These are phyloP conservation scores for Leuctra nigra DNA, from an alignment of 2,888 invertebrate species.

Conservation along the genomic window DNA sequence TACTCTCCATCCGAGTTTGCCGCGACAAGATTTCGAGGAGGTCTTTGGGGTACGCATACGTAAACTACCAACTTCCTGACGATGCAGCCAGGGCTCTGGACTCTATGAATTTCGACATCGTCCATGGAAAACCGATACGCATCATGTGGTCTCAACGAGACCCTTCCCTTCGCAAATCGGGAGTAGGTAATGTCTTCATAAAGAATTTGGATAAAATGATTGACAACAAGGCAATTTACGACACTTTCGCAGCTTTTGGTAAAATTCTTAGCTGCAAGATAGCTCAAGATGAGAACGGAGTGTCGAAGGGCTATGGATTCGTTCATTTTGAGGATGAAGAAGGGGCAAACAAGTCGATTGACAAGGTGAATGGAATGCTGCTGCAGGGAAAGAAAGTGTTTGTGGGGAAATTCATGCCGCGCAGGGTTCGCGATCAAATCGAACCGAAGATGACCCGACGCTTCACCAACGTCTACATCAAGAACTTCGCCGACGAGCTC, in stretches of 20 bases:
- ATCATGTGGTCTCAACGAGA: slow-evolving; percentile 61
- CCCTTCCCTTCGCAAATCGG: slow-evolving; percentile 51
- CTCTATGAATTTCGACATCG: slow-evolving; percentile 56
- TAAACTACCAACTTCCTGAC: slow-evolving; percentile 55
- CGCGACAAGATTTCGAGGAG: slow-evolving; percentile 53
- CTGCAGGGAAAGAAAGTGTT: slow-evolving; percentile 53
- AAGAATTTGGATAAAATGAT: slow-evolving; percentile 55
- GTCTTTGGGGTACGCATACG: slow-evolving; percentile 57
- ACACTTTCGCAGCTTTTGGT: slow-evolving; percentile 55
- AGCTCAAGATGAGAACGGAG: slow-evolving; percentile 45
- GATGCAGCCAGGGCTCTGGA: slow-evolving; percentile 57
- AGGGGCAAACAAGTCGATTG: slow-evolving; percentile 50
- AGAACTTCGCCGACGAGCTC: slow-evolving; percentile 52
- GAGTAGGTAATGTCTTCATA: slow-evolving; percentile 57
- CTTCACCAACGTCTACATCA: slow-evolving; percentile 57
- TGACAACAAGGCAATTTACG: slow-evolving; percentile 55
- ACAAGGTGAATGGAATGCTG: slow-evolving; percentile 57
- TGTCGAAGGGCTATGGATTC: slow-evolving; percentile 51
- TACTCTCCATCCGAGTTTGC: slow-evolving; percentile 55
- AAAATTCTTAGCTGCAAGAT: slow-evolving; percentile 54
- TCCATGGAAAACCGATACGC: slow-evolving; percentile 51
- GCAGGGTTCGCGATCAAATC: slow-evolving; percentile 48
- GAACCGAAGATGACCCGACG: slow-evolving; percentile 36
- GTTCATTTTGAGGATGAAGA: slow-evolving; percentile 53
- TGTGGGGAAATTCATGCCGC: slow-evolving; percentile 53